Conservation (phyloP, 2,888 invertebrate species). For the Amphimallon solstitiale region DNA sequence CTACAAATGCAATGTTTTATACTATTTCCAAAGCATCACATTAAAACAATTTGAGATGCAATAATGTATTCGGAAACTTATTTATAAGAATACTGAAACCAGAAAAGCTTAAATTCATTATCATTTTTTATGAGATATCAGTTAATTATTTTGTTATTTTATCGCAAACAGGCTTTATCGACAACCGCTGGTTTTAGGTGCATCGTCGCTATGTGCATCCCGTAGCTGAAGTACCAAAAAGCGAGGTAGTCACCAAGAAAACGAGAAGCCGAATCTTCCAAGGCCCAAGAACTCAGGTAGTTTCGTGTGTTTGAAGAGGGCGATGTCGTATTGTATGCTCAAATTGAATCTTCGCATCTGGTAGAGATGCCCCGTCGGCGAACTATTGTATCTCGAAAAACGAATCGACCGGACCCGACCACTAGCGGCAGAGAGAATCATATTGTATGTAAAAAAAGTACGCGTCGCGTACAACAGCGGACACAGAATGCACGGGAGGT, state of each 20-base stretch:
- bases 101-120: no score
- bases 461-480: slow-evolving; percentile 11
- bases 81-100: no score
- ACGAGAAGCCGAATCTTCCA: slow-evolving; percentile 20
- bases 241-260: slow-evolving; percentile 26
- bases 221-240: slow-evolving; percentile 20
- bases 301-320: slow-evolving; percentile 33
- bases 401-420: slow-evolving; percentile 34
- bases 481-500: slow-evolving; percentile 30
- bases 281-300: slow-evolving; percentile 36
- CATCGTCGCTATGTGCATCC: not conserved
- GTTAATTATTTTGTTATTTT: no score
- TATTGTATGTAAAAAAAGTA: slow-evolving; percentile 38
- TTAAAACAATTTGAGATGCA: no score
- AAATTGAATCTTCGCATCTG: slow-evolving; percentile 41
- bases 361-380: slow-evolving; percentile 37
- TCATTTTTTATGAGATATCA: no score
- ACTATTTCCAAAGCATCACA: no score
- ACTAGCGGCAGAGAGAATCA: slow-evolving; percentile 4
- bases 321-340: slow-evolving; percentile 36
- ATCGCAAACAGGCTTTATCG: no score
- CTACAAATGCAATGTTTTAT: no score
- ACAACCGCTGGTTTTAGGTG: slow-evolving; percentile 17
- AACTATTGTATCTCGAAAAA: slow-evolving; percentile 34
- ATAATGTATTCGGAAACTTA: no score